phyloP scores from a whole-genome alignment of 2,888 invertebrate genomes.

The Cantharis nigra region DNA sequence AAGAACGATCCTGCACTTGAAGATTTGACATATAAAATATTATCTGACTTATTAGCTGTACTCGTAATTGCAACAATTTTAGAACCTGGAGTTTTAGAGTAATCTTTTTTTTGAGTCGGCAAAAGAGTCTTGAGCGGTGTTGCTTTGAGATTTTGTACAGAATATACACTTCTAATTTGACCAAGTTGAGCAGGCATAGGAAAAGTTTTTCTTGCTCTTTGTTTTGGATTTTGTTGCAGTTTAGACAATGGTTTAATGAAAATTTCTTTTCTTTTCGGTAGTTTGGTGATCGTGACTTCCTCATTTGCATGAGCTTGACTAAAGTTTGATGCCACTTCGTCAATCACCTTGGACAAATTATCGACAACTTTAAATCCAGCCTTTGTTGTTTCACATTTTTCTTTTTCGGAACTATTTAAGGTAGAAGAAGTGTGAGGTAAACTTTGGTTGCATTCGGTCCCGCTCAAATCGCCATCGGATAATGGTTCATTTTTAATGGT shows the following conservation, averaged over 20 bases:
- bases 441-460: constrained; percentile 43
- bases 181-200: constrained; percentile 35
- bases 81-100: not conserved
- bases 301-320: constrained; percentile 25
- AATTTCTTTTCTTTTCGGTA: constrained; percentile 38
- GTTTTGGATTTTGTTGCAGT: constrained; percentile 41
- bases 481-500: constrained; percentile 50
- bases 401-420: constrained; percentile 49
- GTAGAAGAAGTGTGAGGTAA: constrained; percentile 49
- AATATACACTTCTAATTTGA: constrained; percentile 15
- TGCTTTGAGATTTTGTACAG: not conserved
- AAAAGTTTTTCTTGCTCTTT: constrained; percentile 49
- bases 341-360: constrained; percentile 35
- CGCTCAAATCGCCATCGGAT: constrained; percentile 41
- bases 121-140: not conserved
- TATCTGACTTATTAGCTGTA: not conserved
- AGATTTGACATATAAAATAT: not conserved
- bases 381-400: constrained; percentile 47
- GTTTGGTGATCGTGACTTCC: constrained; percentile 22
- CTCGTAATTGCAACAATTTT: not conserved
- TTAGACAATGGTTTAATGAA: constrained; percentile 48
- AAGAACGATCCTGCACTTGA: not conserved
- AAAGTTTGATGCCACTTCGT: constrained; percentile 35
- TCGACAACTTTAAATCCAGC: constrained; percentile 38
- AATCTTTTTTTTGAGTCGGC: not conserved